Conservation (phyloP, 2,888 invertebrate genomes). For the Clostera curtula region DNA sequence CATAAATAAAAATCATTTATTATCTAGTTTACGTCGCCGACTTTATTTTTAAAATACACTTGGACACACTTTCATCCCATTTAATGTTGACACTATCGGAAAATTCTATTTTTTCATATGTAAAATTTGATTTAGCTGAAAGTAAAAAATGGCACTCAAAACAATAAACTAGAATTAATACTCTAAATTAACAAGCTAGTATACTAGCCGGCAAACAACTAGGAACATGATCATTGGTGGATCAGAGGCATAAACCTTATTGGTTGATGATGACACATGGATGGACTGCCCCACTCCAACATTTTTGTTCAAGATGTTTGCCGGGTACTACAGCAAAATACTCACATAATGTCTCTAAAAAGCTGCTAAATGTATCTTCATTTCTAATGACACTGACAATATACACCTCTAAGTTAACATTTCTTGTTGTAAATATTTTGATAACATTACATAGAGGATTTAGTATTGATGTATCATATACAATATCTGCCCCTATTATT, state of each 20-base stretch:
- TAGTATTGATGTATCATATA: constrained; percentile 58
- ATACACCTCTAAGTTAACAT: constrained; percentile 40
- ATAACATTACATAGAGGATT: constrained; percentile 45
- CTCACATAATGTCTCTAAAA: constrained; percentile 74
- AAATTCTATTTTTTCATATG: constrained; percentile 24
- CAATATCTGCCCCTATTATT: constrained; percentile 59
- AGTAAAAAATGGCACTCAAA: constrained; percentile 13
- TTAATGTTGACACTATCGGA: constrained; percentile 29
- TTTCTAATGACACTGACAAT: constrained; percentile 75
- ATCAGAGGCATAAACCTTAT: too few relatives aligned
- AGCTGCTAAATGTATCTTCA: constrained; percentile 74
- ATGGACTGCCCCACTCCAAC: too few relatives aligned
- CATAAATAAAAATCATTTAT: background rate
- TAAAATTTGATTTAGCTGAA: constrained; percentile 35
- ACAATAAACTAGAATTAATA: constrained; percentile 1
- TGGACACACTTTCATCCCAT: constrained; percentile 39
- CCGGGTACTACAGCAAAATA: too few relatives aligned
- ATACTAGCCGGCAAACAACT: too few relatives aligned
- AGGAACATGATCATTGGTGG: too few relatives aligned
- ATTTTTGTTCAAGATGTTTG: too few relatives aligned
- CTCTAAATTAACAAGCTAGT: too few relatives aligned
- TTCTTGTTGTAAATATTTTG: constrained; percentile 34
- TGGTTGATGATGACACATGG: too few relatives aligned
- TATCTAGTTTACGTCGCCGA: constrained; percentile 5
- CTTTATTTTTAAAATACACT: constrained; percentile 43